Conservation (phyloP, 2,113 vertebrate genomes). For the human (Homo sapiens) region DNA sequence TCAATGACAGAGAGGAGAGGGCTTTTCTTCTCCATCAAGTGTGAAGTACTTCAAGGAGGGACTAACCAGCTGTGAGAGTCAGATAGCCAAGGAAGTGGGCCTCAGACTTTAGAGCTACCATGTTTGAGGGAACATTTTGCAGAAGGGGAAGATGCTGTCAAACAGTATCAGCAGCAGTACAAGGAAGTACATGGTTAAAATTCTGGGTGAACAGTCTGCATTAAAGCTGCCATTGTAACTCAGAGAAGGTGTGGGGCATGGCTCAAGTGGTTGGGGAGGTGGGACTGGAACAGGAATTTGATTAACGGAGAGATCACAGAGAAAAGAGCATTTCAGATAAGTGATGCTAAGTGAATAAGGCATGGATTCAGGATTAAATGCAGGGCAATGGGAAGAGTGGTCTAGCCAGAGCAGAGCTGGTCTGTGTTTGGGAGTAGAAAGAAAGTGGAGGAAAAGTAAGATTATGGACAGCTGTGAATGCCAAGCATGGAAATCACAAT, state of each 20-base stretch:
- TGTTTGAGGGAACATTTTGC: not conserved
- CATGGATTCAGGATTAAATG: not conserved
- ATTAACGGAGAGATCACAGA: not conserved
- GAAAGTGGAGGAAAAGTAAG: not conserved
- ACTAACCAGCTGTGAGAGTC: not conserved
- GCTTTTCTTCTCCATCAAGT: not conserved
- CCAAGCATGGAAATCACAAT: not conserved
- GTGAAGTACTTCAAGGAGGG: not conserved
- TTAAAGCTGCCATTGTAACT: slow-evolving; percentile 9
- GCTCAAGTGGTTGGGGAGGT: not conserved
- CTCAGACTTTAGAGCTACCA: not conserved
- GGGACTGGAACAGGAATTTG: not conserved
- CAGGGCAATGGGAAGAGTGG: not conserved
- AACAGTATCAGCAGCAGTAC: not conserved
- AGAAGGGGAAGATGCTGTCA: not conserved
- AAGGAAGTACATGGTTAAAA: not conserved
- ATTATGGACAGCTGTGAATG: not conserved
- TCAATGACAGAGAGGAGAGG: not conserved
- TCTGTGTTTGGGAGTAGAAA: not conserved
- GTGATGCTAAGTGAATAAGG: not conserved
- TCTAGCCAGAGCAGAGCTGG: not conserved
- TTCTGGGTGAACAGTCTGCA: not conserved
- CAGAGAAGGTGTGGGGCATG: not conserved
- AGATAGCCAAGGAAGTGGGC: not conserved
- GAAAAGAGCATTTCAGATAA: not conserved